Base-by-base conservation (phyloP, 2,888 invertebrate genomes). In the Calephelis perditalis region DNA sequence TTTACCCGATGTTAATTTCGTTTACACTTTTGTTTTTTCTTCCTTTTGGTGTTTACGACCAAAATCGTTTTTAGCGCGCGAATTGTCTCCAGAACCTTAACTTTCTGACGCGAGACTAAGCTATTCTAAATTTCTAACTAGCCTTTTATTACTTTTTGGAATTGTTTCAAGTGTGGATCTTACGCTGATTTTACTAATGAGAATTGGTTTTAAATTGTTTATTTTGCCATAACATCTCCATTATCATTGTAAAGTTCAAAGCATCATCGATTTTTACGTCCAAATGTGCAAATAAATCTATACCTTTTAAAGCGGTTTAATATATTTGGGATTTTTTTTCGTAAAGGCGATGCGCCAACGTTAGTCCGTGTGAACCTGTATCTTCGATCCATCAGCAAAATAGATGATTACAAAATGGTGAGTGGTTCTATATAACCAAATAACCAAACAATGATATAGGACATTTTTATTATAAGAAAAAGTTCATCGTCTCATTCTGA, bases 371-470 rank as follows among this genome's bases (percentile, higher is more conserved):
- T 98, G 94, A 98, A 98, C 96, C 94, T 98, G 93, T 97, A 94
- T 92, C 96, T 98, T 75, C 95, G 98, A 85, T 98, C 98, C 93
- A 97, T 98, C 94, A 97, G 97, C 94, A 97, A 98, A 95, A 98
- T 98, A 93, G 97, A 98, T 92, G 98, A 98, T 95, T 97, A 97
- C 92, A 97, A 97, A 94, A 98, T 98, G 98, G 98, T 98, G 95
- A 97, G 97, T 96, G 78, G 85, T 73, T 76, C 73, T 77, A 82
- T 75, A 75, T 73, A 72, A 75, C 72, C 75, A 73, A 72, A 72
- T 71, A 71, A 72, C 70, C 69, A 66, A 67, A 68, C 63, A 62
- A 67, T 70, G 69, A 72, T 65, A 61, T 37, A 66, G 67, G 67
- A 70, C 76, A 74, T 70, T 85, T 86, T 84, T 86, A 84, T 86